Percentiles rank a stretch among this genome's conserved stretches.
phyloP scores from a whole-genome alignment of 1,140 invertebrate genomes.

The Lethrus apterus region DNA sequence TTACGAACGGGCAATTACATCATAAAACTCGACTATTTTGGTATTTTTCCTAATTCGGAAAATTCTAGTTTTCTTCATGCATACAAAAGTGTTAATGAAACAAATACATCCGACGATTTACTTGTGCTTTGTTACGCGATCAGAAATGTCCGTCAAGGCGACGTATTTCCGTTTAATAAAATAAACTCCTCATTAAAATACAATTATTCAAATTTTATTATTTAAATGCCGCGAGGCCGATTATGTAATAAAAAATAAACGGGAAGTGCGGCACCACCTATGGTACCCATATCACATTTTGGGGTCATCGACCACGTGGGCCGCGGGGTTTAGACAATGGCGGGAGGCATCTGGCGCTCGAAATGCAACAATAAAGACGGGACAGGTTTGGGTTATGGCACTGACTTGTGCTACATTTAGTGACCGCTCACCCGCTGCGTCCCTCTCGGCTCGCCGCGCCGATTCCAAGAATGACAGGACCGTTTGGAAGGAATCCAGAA shows the following conservation, averaged over 20 bases:
- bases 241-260: background rate
- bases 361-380: conserved; percentile 13
- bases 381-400: conserved; percentile 10
- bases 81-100: too few species aligned
- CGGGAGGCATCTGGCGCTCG: conserved; percentile 11
- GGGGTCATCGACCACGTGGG: conserved; percentile 9
- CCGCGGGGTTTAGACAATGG: conserved; percentile 7
- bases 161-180: background rate
- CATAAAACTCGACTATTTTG: too few species aligned
- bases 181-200: too few species aligned
- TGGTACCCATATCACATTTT: background rate
- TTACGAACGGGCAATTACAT: too few species aligned
- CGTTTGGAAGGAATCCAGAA: conserved; percentile 12
- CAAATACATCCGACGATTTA: background rate
- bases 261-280: background rate
- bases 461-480: conserved; percentile 13
- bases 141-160: background rate
- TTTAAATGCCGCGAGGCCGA: background rate
- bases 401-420: conserved; percentile 7
- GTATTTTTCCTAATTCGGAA: too few species aligned
- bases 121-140: background rate
- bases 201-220: too few species aligned
- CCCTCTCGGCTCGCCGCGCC: background rate
- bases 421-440: conserved; percentile 1
- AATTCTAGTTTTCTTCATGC: too few species aligned